Percentiles rank a stretch among this genome's conserved stretches.
Conservation (phyloP, 1,140 invertebrate genomes). For the Dolichoris vasculosae region DNA sequence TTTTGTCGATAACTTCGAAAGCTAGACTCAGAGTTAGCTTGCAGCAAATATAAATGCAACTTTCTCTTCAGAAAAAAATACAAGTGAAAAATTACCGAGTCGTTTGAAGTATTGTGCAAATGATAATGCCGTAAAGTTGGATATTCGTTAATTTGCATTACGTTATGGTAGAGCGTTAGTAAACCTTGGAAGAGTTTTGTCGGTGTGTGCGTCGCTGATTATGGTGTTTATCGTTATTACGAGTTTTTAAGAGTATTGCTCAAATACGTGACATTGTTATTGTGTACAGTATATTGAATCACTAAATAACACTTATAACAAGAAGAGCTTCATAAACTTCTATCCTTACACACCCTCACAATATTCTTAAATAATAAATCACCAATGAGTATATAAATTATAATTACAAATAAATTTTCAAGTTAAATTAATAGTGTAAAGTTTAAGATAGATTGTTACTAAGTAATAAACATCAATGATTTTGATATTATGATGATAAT, state of each 20-base stretch:
- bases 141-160: constrained; percentile 54
- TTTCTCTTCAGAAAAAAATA: constrained; percentile 55
- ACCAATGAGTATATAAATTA: not conserved
- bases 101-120: constrained; percentile 38
- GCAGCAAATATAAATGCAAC: constrained; percentile 54
- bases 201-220: constrained; percentile 47
- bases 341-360: not conserved
- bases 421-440: not conserved
- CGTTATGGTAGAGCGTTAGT: constrained; percentile 42
- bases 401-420: not conserved
- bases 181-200: constrained; percentile 38
- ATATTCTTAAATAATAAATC: not conserved
- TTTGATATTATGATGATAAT: constrained; percentile 10
- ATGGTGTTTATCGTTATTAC: constrained; percentile 52
- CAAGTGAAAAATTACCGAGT: constrained; percentile 49
- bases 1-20: constrained; percentile 59
- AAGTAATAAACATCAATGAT: not conserved
- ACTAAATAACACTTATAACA: constrained; percentile 1
- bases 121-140: constrained; percentile 46
- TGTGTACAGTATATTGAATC: constrained; percentile 45
- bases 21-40: constrained; percentile 67
- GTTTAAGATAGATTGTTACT: not conserved
- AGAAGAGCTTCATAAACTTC: not conserved
- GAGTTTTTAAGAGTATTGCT: constrained; percentile 50
- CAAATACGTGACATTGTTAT: constrained; percentile 52